Evolutionary conservation across 2,113 vertebrate genomes (phyloP).

Genomic region (Pogona vitticeps): DNA sequence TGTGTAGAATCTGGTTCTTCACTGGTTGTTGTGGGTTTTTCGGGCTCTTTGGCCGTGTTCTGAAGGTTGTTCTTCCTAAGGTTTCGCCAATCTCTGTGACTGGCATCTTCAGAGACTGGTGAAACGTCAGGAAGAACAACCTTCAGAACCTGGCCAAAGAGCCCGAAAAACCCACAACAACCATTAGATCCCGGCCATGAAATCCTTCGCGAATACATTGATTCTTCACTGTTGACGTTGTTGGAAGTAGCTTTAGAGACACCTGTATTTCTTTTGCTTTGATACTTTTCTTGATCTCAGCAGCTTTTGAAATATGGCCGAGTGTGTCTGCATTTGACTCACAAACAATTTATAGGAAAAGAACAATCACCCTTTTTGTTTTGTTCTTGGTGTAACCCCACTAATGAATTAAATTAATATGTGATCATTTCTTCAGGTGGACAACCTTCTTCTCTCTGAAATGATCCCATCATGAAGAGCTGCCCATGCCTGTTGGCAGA

Average conservation of each 20-base stretch:
- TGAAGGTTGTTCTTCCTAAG: too few species aligned
- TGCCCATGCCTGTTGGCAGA: not conserved
- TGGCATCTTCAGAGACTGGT: too few species aligned
- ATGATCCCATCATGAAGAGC: not conserved
- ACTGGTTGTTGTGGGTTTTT: not conserved
- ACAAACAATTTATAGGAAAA: not conserved
- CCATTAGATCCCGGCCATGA: too few species aligned
- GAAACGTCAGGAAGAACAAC: too few species aligned
- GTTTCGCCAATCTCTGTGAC: too few species aligned
- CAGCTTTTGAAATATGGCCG: not conserved
- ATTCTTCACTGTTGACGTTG: too few species aligned
- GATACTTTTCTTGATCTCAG: not conserved
- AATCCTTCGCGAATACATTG: too few species aligned
- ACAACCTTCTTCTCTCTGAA: not conserved
- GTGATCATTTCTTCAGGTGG: not conserved
- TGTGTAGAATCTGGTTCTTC: not conserved
- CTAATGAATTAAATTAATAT: not conserved
- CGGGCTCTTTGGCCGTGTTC: too few species aligned
- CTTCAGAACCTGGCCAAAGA: too few species aligned
- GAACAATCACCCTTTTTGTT: not conserved
- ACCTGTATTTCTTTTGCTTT: not conserved
- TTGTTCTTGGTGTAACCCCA: not conserved
- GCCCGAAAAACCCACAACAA: too few species aligned
- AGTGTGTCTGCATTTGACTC: not conserved
- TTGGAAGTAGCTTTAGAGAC: too few species aligned